Percentiles rank a stretch among this genome's conserved stretches.
Evolutionary conservation across 2,113 vertebrate genomes (phyloP).

Genomic region (Datnioides undecimradiatus): DNA sequence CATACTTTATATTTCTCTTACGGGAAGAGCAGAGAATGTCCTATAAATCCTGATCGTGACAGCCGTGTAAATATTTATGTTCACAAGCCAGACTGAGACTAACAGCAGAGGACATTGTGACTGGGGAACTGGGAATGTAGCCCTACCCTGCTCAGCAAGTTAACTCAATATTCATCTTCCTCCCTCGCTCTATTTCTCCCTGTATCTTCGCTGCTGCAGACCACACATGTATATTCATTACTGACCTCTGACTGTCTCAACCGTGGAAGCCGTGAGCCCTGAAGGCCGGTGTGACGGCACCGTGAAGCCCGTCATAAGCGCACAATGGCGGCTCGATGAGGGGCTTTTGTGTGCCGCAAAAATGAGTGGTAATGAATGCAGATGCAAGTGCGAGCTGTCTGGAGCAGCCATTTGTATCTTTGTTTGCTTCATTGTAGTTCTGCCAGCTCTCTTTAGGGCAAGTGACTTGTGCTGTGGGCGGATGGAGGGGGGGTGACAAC

Average conservation of each 20-base stretch:
- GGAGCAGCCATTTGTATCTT: conserved; percentile 67
- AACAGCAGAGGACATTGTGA: conserved; percentile 79
- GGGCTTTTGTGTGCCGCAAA: conserved; percentile 52
- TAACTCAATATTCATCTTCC: conserved; percentile 80
- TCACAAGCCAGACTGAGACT: conserved; percentile 74
- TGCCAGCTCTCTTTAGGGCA: conserved; percentile 53
- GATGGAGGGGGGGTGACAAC: conserved; percentile 27
- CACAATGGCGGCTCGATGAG: conserved; percentile 26
- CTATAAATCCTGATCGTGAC: conserved; percentile 79
- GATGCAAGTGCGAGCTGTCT: conserved; percentile 51
- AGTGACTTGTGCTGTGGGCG: conserved; percentile 29
- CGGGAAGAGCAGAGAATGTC: conserved; percentile 59
- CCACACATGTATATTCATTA: conserved; percentile 83
- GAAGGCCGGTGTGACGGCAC: conserved; percentile 60
- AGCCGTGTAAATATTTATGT: conserved; percentile 83
- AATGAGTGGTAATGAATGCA: conserved; percentile 69
- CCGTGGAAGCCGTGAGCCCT: conserved; percentile 49
- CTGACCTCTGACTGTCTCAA: conserved; percentile 75
- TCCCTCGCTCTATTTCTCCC: conserved; percentile 68
- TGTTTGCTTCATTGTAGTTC: conserved; percentile 54
- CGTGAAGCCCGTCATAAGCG: conserved; percentile 46
- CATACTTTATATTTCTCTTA: conserved; percentile 67
- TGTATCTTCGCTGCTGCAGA: conserved; percentile 63
- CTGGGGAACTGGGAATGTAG: conserved; percentile 68
- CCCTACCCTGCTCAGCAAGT: conserved; percentile 62